Conservation (phyloP, 1,140 invertebrate species). For the Lethrus apterus region DNA sequence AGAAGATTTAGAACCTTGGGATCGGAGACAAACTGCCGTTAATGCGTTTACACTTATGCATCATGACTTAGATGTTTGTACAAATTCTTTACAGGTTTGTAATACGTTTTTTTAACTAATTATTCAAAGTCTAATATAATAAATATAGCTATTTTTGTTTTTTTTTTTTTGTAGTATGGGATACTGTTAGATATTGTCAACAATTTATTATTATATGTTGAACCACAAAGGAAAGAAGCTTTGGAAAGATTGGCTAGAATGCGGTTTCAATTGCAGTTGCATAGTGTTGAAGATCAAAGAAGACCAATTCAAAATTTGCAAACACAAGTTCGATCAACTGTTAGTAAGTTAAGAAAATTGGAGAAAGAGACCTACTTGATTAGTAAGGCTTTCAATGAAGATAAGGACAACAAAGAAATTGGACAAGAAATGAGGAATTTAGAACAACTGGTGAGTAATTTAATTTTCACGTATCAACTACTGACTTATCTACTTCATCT, state of each 20-base stretch:
- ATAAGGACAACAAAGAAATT: constrained; percentile 57
- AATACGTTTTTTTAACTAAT: neutral
- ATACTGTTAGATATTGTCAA: constrained; percentile 97
- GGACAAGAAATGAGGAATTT: constrained; percentile 59
- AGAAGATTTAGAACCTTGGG: constrained; percentile 65
- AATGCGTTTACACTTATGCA: constrained; percentile 98
- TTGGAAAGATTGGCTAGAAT: constrained; percentile 82
- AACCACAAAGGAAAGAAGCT: constrained; percentile 88
- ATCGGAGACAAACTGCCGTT: constrained; percentile 75
- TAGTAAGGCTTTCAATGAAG: constrained; percentile 70
- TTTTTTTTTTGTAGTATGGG: constrained; percentile 60
- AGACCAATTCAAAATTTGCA: constrained; percentile 88
- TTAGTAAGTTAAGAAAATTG: constrained; percentile 71
- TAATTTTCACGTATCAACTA: constrained; percentile 1
- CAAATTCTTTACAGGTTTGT: constrained; percentile 79
- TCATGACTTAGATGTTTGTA: constrained; percentile 95
- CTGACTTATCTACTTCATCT: neutral
- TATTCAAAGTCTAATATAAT: neutral
- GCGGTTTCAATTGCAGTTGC: constrained; percentile 87
- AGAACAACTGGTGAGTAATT: constrained; percentile 51
- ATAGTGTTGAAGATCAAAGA: constrained; percentile 82
- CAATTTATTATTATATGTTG: constrained; percentile 92
- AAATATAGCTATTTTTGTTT: neutral
- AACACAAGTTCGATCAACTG: constrained; percentile 71
- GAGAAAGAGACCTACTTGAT: constrained; percentile 89